Base-by-base conservation (phyloP, 1,140 invertebrate genomes). In the Aphis craccivora region DNA sequence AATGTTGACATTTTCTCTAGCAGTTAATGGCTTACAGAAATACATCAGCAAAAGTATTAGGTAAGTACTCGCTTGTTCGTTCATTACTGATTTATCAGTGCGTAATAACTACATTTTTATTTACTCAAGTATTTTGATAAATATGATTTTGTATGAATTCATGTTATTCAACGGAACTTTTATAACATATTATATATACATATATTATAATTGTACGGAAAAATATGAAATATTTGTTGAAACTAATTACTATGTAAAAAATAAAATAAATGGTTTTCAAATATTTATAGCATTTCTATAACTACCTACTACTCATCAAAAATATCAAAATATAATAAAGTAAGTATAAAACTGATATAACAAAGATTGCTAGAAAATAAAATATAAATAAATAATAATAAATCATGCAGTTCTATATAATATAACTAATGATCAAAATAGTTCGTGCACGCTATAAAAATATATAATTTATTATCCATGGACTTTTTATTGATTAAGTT, bases 401-500 rank as follows among this genome's bases (percentile, higher is more conserved):
- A 86, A 86, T 86, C 83, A 86, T 86, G 83, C 83, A 45, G 6
- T 23, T 86, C 83, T 43, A 45, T n/a, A 40, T 43, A 22, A 86
- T 86, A 45, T 86, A 48, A 87, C 86, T 86, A 45, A 86, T 86
- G 11, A 30, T 86, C 7, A 43, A 43, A 84, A 84, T 40, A 43
- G 25, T 86, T 23, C 37, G 40, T 86, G 83, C 48, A 51, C 48
- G 48, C 40, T 45, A 45, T 86, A 86, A 43, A 45, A 86, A 67
- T 67, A 9, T 45, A 45, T 86, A 45, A 14, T 45, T 86, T 30
- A 43, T 45, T 86, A 86, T 45, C 40, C 25, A n/a, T 30, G 40
- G 40, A 86, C 40, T 45, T 86, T 84, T 40, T 84, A 37, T 84
- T 40, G 81, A 84, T 84, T 40, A 84, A 84, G 37, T 84, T 84